Base-by-base conservation (phyloP, 2,113 vertebrate species). In the Brachyistius frenatus region DNA sequence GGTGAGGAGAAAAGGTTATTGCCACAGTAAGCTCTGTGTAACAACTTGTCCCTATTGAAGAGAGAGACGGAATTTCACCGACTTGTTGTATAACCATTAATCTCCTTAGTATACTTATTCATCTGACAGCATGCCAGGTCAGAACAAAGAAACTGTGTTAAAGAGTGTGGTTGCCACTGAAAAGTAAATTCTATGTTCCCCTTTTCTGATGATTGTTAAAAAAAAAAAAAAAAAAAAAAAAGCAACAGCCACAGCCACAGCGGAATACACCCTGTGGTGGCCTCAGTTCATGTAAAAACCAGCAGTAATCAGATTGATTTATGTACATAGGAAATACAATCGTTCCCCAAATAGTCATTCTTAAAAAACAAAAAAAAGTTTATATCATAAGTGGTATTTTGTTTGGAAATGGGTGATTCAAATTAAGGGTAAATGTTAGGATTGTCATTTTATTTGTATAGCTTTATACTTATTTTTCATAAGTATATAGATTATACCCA, bases 11-110 rank as follows among this genome's bases (percentile, higher is more conserved):
- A 78, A 78, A 70, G 57, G 63, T 83, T 69, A 16, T 55, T 58
- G 47, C 47, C 57, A 35, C 76, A 64, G 30, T 32, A 58, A 66
- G 16, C 33, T 70, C 56, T 89, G 77, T 73, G 75, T 75, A 81
- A 73, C 62, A 77, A 66, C 83, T 57, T 72, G 55, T 81, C 57
- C 56, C 16, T 73, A 39, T 53, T 73, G 47, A 76, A 68, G 58
- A 64, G 84, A 82, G 55, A 75, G 46, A 63, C 80, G 77, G 69
- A 85, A 87, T 85, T 88, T 78, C 52, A 78, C 72, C 50, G 63
- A 78, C 69, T 63, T 65, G 69, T 94, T 93, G 92, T 88, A 70
- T 92, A 92, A 93, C 80, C 60, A 70, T 86, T 90, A 93, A 94
- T 93, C 92, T 87, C 50, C 84, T 93, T 89, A 83, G 49, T 73